Evolutionary conservation across 2,797 vertebrate species (phyloP).

Genomic region (Alca torda): DNA sequence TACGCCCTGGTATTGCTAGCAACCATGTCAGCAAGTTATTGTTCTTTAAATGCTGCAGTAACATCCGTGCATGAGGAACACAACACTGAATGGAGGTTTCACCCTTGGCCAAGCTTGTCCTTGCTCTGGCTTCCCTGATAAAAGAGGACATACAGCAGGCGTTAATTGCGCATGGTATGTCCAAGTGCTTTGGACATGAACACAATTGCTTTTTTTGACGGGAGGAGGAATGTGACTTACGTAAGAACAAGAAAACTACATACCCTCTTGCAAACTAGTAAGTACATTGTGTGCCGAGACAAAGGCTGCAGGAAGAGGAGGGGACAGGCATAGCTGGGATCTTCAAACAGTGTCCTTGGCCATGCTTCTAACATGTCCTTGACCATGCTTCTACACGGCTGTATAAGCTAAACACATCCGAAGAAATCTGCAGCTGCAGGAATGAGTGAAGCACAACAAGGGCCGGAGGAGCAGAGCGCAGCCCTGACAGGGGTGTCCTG

Average conservation of each 20-base stretch:
- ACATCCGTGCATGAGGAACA: not conserved
- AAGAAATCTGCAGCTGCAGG: not conserved
- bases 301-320: not conserved
- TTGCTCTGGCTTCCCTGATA: not conserved
- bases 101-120: not conserved
- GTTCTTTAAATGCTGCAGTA: conserved; percentile 11
- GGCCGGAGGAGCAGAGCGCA: accelerated
- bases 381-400: not conserved
- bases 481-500: not conserved
- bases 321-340: not conserved
- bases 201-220: not conserved
- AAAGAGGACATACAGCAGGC: not conserved
- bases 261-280: not conserved
- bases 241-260: not conserved
- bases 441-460: not conserved
- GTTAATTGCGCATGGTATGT: not conserved
- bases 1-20: not conserved
- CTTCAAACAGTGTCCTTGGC: not conserved
- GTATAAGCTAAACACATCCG: not conserved
- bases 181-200: not conserved
- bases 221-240: not conserved
- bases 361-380: not conserved
- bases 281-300: not conserved
- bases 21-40: conserved; percentile 11
- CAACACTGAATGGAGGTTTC: not conserved